phyloP scores from a whole-genome alignment of 2,797 vertebrate species.

The Gymnopithys bicolor region DNA sequence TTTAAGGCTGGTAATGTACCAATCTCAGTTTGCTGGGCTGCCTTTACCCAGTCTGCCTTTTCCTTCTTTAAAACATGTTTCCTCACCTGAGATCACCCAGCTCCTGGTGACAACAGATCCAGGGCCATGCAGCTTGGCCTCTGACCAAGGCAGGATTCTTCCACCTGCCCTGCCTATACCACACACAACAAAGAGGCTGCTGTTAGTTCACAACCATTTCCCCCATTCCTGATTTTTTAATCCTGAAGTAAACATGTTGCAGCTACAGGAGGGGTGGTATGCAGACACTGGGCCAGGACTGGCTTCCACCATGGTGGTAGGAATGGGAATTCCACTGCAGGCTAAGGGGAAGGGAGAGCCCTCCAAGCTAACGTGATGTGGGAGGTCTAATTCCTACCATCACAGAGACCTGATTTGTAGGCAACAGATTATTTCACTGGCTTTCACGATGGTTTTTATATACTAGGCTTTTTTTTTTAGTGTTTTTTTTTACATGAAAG shows the following conservation, averaged over 20 bases:
- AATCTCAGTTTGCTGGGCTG: accelerated
- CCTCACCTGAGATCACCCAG: not conserved
- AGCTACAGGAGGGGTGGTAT: constrained; percentile 32
- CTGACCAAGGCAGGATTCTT: not conserved
- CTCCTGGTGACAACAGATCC: not conserved
- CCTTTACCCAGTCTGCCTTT: not conserved
- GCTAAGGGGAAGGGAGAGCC: constrained; percentile 57
- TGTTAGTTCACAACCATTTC: not conserved
- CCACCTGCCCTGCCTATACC: constrained; percentile 9
- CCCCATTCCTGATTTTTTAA: not conserved
- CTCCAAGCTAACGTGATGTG: constrained; percentile 65
- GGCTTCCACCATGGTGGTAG: constrained; percentile 14
- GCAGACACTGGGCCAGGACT: constrained; percentile 21
- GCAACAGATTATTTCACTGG: constrained; percentile 54
- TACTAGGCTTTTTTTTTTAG: not conserved
- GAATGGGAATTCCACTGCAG: constrained; percentile 58
- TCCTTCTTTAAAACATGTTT: not conserved
- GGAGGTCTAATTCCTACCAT: constrained; percentile 70
- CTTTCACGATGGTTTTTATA: constrained; percentile 29
- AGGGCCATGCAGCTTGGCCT: not conserved
- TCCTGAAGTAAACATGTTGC: constrained; percentile 8
- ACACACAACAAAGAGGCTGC: not conserved
- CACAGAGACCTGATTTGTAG: constrained; percentile 54
- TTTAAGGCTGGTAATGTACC: not conserved
- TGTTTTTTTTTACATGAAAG: constrained; percentile 50